Evolutionary conservation across 2,113 vertebrate species (phyloP).

Genomic region (Sarotherodon lohbergeri): DNA sequence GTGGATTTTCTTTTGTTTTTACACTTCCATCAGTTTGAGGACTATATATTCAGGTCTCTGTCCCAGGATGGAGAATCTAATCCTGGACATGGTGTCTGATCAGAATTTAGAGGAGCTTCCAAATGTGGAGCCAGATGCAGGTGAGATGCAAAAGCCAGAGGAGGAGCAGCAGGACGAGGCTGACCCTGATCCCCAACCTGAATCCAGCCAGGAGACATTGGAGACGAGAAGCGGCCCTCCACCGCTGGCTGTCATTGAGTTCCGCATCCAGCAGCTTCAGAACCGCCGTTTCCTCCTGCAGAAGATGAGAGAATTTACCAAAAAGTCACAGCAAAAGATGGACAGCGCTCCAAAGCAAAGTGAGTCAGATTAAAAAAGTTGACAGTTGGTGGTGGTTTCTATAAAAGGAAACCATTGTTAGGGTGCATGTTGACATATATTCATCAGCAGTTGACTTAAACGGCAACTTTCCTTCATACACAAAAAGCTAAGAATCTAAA

Average conservation of each 20-base stretch:
- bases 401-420: background rate
- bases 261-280: slow-evolving; percentile 36
- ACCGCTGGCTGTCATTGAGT: background rate
- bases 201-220: background rate
- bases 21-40: background rate
- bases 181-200: background rate
- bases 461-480: background rate
- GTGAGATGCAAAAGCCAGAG: accelerated
- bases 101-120: background rate
- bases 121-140: accelerated
- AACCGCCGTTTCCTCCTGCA: slow-evolving; percentile 16
- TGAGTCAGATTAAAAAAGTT: background rate
- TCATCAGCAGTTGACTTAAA: background rate
- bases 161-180: background rate
- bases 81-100: too few relatives aligned
- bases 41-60: background rate
- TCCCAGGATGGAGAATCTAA: background rate
- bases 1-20: background rate
- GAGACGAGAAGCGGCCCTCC: background rate
- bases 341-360: background rate
- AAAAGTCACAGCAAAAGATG: background rate
- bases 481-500: background rate
- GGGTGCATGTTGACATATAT: background rate
- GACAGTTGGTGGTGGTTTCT: background rate
- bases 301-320: background rate